Conservation (phyloP, 2,888 invertebrate species). For the Cryptocephalus moraei region DNA sequence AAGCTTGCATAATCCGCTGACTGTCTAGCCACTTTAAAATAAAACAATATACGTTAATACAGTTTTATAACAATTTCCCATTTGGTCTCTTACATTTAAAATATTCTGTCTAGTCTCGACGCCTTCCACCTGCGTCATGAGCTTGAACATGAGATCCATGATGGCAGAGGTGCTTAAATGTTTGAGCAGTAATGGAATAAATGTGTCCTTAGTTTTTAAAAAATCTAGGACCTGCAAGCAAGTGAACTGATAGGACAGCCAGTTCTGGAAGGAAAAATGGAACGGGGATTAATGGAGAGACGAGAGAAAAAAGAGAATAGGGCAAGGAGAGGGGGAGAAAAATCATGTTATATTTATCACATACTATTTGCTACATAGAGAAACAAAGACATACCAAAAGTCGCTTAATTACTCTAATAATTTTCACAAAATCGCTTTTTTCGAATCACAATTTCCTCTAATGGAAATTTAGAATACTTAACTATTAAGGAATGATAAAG, state of each 20-base stretch:
- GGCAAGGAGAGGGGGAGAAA: conserved; percentile 6
- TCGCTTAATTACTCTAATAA: too few species aligned
- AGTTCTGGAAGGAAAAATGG: conserved; percentile 53
- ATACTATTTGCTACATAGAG: not conserved
- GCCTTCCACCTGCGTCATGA: conserved; percentile 74
- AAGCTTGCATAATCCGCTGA: conserved; percentile 73
- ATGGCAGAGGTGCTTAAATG: conserved; percentile 92
- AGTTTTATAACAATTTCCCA: not conserved
- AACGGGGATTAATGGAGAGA: not conserved
- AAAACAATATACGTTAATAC: not conserved
- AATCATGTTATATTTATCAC: conserved; percentile 11
- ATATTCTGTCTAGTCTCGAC: conserved; percentile 60
- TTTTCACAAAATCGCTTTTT: too few species aligned
- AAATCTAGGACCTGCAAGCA: conserved; percentile 88
- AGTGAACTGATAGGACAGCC: conserved; percentile 86
- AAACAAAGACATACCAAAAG: too few species aligned
- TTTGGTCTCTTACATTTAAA: conserved; percentile 47
- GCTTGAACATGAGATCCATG: conserved; percentile 81
- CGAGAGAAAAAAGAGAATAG: not conserved
- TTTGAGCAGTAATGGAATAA: conserved; percentile 75
- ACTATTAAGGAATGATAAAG: too few species aligned
- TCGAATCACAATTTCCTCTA: too few species aligned
- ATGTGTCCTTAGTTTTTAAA: conserved; percentile 76
- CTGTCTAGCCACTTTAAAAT: conserved; percentile 76
- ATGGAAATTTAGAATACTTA: too few species aligned